Evolutionary conservation across 1,140 invertebrate species (phyloP), one percentile per base, ranked within the genome.

Genomic region (Leptonema lineaticorne): DNA sequence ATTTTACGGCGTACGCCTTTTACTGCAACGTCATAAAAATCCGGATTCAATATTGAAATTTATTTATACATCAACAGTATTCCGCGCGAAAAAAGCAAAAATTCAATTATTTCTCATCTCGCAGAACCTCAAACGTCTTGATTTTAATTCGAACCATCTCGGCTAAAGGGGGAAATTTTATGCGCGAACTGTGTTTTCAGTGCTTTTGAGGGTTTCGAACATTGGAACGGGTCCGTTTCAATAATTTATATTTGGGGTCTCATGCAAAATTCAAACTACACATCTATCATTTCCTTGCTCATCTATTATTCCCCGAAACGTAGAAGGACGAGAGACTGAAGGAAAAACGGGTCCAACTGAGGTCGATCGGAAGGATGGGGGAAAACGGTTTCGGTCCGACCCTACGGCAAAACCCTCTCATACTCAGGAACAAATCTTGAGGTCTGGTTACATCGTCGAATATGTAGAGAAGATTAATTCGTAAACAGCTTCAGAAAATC

Each of bases 261-360:
- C 69, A 67, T 70, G 65, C 69, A 70, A 70, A 63, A 70, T 70
- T 70, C 69, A 67, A 66, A 48, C 33, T 57, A 63, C 59, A 67
- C 64, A 70, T 70, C 69, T 67, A 70, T 70, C 69, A 70, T 70
- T 66, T 63, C 64, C 64, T 58, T 30, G 22, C 65, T 70, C 69
- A 70, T 70, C 65, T 59, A 70, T 70, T 70, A 70, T 70, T 70
- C 69, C 27, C 18, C 48, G 28, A 16, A 6, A n/a, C 20, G 18
- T n/a, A n/a, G n/a, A n/a, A n/a, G n/a, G n/a, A n/a, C n/a, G n/a
- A n/a, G n/a, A n/a, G n/a, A n/a, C n/a, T n/a, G n/a, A n/a, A n/a
- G n/a, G n/a, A n/a, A n/a, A n/a, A n/a, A n/a, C n/a, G n/a, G n/a
- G n/a, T n/a, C n/a, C n/a, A n/a, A n/a, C n/a, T n/a, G n/a, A 16